Evolutionary conservation across 2,797 vertebrate species (phyloP).

Genomic region (Parambassis ranga): DNA sequence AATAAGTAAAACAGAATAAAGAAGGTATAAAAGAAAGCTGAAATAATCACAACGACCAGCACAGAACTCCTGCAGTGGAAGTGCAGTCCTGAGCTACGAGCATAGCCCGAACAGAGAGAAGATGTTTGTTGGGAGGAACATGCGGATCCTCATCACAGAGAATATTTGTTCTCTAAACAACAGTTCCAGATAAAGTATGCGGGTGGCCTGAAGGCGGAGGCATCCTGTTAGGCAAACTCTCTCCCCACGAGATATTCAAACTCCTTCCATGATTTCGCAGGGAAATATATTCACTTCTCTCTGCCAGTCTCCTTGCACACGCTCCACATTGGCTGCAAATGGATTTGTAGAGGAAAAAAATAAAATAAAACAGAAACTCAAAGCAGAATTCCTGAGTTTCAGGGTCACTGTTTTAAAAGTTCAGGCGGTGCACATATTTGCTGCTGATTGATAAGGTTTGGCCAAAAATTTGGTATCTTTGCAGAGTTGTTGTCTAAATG

Average conservation of each 20-base stretch:
- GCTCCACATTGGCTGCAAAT: constrained; percentile 23
- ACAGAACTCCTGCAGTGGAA: neutral
- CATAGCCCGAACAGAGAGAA: neutral
- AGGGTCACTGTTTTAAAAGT: constrained; percentile 3
- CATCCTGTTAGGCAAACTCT: constrained; percentile 39
- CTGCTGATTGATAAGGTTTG: neutral
- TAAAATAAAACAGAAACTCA: no score
- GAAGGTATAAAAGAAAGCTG: neutral
- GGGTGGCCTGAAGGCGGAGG: constrained; percentile 22
- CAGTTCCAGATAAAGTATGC: constrained; percentile 20
- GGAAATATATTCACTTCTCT: constrained; percentile 45
- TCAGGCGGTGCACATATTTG: constrained; percentile 2
- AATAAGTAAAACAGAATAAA: neutral
- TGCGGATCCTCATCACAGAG: constrained; percentile 17
- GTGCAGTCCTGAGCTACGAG: neutral
- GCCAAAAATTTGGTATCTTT: constrained; percentile 11
- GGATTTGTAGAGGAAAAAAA: constrained; percentile 31
- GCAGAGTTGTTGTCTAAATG: no score
- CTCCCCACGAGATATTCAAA: constrained; percentile 27
- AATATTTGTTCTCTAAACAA: constrained; percentile 21
- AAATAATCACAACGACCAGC: no score
- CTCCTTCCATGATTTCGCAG: constrained; percentile 5
- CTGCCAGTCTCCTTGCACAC: constrained; percentile 28
- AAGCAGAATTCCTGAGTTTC: constrained; percentile 33
- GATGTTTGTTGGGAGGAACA: constrained; percentile 5